Percentiles rank a stretch among this genome's conserved stretches.
These are phyloP conservation scores for Pomatostomus ruficeps DNA, from an alignment of 2,113 vertebrate species.

Conservation along the genomic window DNA sequence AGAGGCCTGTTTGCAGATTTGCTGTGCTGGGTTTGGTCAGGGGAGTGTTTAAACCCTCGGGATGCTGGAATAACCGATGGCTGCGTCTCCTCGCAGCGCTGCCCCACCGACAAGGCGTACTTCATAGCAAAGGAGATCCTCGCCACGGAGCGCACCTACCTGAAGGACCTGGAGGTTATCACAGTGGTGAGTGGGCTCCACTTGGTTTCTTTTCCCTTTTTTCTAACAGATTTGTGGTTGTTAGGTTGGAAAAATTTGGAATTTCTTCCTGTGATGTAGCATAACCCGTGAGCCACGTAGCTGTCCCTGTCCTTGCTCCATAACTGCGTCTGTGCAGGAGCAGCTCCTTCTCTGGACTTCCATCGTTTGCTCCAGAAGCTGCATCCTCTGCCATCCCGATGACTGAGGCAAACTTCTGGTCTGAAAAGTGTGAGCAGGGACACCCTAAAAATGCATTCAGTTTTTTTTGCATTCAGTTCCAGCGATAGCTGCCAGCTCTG, in stretches of 20 bases:
- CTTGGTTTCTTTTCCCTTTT: background rate
- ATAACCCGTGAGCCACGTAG: background rate
- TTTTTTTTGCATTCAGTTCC: background rate
- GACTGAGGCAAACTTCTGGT: background rate
- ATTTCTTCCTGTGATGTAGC: background rate
- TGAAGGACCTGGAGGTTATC: slow-evolving; percentile 95
- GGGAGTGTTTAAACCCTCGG: background rate
- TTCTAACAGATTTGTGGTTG: background rate
- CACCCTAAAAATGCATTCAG: background rate
- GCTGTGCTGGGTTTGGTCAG: background rate
- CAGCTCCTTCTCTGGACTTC: background rate
- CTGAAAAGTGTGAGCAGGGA: background rate
- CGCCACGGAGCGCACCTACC: slow-evolving; percentile 89
- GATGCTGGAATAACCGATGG: background rate
- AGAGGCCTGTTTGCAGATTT: background rate
- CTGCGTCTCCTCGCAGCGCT: slow-evolving; percentile 67
- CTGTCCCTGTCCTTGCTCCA: background rate
- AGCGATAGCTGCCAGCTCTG: background rate
- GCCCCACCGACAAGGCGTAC: slow-evolving; percentile 85
- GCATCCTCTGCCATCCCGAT: background rate
- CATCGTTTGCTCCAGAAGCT: background rate
- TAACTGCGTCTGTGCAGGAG: background rate
- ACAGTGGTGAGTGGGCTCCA: slow-evolving; percentile 83
- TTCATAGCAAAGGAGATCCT: slow-evolving; percentile 97
- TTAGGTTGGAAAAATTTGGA: background rate